A percentile compares a stretch with the other conserved stretches of the same genome.
phyloP scores from a whole-genome alignment of 2,888 invertebrate species.

The Nipponacmea schrenckii region DNA sequence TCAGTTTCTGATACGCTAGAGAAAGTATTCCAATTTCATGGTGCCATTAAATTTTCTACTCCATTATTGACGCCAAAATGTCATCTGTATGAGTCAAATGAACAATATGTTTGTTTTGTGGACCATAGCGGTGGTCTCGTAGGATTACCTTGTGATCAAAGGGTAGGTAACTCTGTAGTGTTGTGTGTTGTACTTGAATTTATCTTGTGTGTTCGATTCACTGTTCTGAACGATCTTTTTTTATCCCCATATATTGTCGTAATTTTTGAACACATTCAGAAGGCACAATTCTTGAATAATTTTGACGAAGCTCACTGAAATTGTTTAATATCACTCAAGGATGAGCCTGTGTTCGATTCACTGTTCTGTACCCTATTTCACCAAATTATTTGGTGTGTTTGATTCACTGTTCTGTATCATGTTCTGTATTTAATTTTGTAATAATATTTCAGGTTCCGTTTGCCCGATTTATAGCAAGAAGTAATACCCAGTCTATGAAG shows the following conservation, averaged over 20 bases:
- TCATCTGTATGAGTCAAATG: slow-evolving; percentile 47
- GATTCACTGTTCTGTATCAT: background rate
- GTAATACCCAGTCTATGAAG: slow-evolving; percentile 80
- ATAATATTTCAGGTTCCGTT: too few relatives aligned
- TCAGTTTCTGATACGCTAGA: slow-evolving; percentile 70
- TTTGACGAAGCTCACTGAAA: too few relatives aligned
- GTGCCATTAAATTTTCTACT: slow-evolving; percentile 82
- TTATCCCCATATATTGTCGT: too few relatives aligned
- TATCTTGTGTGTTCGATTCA: too few relatives aligned
- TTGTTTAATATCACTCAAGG: too few relatives aligned
- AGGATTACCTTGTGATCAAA: slow-evolving; percentile 82
- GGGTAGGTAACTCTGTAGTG: slow-evolving; percentile 68
- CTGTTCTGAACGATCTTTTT: background rate
- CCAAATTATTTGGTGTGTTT: too few relatives aligned
- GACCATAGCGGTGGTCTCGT: slow-evolving; percentile 87
- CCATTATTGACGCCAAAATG: slow-evolving; percentile 81
- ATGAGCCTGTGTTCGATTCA: too few relatives aligned
- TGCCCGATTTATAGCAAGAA: slow-evolving; percentile 77
- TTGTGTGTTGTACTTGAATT: too few relatives aligned
- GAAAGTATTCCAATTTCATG: slow-evolving; percentile 69
- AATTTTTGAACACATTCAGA: too few relatives aligned
- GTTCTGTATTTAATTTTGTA: too few relatives aligned
- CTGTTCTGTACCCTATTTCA: too few relatives aligned
- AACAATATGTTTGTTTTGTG: slow-evolving; percentile 80
- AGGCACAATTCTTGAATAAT: too few relatives aligned